phyloP scores from a whole-genome alignment of 2,113 vertebrate genomes.

The Genyomyrus donnyi region DNA sequence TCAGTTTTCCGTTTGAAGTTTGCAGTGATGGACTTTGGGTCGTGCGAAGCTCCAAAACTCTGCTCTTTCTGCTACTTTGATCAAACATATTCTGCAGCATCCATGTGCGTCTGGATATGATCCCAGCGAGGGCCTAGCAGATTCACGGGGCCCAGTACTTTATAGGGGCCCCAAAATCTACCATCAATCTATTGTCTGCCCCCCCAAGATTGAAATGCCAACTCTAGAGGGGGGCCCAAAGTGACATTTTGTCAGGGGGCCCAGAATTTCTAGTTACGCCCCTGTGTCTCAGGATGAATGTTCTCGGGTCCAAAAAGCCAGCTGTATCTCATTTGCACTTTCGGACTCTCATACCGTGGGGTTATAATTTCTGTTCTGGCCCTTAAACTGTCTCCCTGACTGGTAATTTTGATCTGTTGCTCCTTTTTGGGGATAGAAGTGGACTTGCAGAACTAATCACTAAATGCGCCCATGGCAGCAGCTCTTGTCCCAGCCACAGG shows the following conservation, averaged over 20 bases:
- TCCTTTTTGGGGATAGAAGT: not conserved
- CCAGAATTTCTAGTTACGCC: not conserved
- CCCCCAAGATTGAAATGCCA: not conserved
- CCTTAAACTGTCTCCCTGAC: slow-evolving; percentile 12
- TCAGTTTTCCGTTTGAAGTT: not conserved
- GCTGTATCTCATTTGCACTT: not conserved
- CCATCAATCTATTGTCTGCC: not conserved
- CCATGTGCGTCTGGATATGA: not conserved
- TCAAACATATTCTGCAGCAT: not conserved
- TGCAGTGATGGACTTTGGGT: not conserved
- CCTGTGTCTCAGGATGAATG: not conserved
- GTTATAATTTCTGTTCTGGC: not conserved
- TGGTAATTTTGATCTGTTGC: slow-evolving; percentile 1
- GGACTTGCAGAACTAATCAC: slow-evolving; percentile 16
- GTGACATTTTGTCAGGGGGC: not conserved
- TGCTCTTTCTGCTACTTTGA: not conserved
- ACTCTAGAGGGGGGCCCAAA: not conserved
- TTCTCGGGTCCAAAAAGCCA: not conserved
- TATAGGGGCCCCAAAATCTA: not conserved
- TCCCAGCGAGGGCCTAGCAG: not conserved
- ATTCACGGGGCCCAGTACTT: not conserved
- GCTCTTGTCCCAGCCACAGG: not conserved
- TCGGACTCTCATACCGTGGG: not conserved
- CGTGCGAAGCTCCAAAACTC: not conserved
- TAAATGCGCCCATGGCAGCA: not conserved